Percentiles rank a stretch among this genome's conserved stretches.
Conservation (phyloP, 2,797 vertebrate genomes). For the Lutjanus argentimaculatus region DNA sequence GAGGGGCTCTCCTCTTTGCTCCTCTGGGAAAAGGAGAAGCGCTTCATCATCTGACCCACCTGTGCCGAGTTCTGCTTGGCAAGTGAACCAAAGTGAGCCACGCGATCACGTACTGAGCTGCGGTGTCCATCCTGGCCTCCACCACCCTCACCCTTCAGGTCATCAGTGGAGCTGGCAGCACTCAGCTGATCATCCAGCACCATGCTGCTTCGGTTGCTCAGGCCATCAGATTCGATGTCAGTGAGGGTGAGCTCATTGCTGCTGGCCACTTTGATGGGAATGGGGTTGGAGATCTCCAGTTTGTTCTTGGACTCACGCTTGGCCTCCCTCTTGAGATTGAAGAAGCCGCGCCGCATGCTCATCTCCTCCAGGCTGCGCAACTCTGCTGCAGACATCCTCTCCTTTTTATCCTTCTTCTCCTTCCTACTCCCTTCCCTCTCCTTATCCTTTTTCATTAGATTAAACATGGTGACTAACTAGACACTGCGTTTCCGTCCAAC, state of each 20-base stretch:
- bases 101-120: constrained; percentile 92
- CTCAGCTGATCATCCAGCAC: constrained; percentile 95
- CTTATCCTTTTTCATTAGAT: constrained; percentile 95
- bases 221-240: constrained; percentile 92
- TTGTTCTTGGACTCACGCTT: constrained; percentile 93
- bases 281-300: constrained; percentile 97
- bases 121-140: constrained; percentile 87
- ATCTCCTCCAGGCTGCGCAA: constrained; percentile 97
- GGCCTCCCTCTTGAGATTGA: constrained; percentile 94
- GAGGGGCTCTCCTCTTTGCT: constrained; percentile 96
- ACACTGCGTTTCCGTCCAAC: constrained; percentile 29
- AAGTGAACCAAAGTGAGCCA: constrained; percentile 93
- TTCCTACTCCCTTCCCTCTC: constrained; percentile 93
- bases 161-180: constrained; percentile 95
- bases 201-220: constrained; percentile 94
- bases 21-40: constrained; percentile 96
- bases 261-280: constrained; percentile 97
- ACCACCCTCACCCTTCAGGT: constrained; percentile 89
- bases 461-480: constrained; percentile 89
- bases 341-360: constrained; percentile 96
- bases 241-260: constrained; percentile 94
- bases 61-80: constrained; percentile 96
- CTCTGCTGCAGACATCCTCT: constrained; percentile 95
- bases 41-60: constrained; percentile 95
- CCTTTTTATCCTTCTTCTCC: constrained; percentile 96